A percentile compares a stretch with the other conserved stretches of the same genome.
phyloP scores from a whole-genome alignment of 2,113 vertebrate species.

The Castor canadensis region DNA sequence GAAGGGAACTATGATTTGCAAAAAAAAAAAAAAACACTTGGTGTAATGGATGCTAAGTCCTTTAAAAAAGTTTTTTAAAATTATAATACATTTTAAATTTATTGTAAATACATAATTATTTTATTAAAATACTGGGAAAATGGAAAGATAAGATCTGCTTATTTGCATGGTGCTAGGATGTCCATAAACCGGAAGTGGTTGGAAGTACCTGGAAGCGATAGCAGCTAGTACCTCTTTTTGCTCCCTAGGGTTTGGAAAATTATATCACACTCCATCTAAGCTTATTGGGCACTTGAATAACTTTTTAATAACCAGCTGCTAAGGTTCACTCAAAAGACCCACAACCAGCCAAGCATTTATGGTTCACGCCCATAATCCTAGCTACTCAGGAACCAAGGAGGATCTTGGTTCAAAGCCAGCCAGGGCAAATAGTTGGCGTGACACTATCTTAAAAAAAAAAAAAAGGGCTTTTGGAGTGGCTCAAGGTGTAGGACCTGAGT shows the following conservation, averaged over 20 bases:
- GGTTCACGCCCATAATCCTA: no score
- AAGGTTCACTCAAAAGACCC: neutral
- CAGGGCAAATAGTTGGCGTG: no score
- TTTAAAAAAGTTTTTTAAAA: neutral
- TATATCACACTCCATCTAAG: neutral
- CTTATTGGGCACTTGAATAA: neutral
- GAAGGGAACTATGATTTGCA: neutral
- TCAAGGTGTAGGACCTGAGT: no score
- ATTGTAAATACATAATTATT: neutral
- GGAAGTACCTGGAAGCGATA: accelerated
- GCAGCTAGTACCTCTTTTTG: neutral
- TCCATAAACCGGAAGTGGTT: neutral
- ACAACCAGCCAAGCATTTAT: no score
- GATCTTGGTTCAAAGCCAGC: no score
- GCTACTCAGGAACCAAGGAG: no score
- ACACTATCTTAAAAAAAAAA: no score
- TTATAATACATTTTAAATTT: neutral
- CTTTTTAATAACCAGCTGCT: neutral
- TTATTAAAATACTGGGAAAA: neutral
- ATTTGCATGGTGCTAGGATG: neutral
- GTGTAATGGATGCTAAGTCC: neutral
- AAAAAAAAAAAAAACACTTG: neutral
- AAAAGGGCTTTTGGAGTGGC: no score
- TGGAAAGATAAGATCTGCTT: neutral
- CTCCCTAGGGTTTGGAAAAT: neutral